phyloP scores from a whole-genome alignment of 2,888 invertebrate genomes.

The Macrosiphum euphorbiae region DNA sequence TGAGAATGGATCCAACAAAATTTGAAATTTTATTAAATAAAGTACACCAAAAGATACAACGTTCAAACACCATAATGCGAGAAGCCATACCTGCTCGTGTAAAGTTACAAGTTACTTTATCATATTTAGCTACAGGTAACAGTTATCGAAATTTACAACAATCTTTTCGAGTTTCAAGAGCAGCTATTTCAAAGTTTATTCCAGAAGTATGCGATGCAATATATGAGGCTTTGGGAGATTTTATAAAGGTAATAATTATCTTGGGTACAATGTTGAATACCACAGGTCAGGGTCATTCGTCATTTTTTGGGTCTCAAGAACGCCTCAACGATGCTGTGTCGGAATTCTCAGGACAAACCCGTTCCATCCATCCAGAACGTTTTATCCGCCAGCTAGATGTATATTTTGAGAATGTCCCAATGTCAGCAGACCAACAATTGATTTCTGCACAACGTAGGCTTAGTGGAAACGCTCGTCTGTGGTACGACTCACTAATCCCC shows the following conservation, averaged over 20 bases:
- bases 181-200: conserved; percentile 20
- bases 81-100: no score
- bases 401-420: neutral
- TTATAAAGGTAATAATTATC: conserved; percentile 18
- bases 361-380: neutral
- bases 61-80: conserved; percentile 1
- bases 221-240: neutral
- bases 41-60: conserved; percentile 17
- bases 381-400: neutral
- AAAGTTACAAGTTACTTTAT: neutral
- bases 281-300: neutral
- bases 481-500: neutral
- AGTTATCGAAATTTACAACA: conserved; percentile 1
- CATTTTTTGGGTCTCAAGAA: neutral
- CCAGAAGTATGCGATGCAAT: neutral
- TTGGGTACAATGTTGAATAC: neutral
- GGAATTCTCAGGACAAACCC: neutral
- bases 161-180: conserved; percentile 13
- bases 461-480: neutral
- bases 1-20: conserved; percentile 13
- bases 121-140: conserved; percentile 20
- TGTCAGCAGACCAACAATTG: neutral
- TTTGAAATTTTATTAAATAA: conserved; percentile 13
- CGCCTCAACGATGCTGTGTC: neutral
- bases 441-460: neutral